These are phyloP conservation scores for Lepus timidus DNA, from an alignment of 2,113 vertebrate genomes.

Conservation along the genomic window DNA sequence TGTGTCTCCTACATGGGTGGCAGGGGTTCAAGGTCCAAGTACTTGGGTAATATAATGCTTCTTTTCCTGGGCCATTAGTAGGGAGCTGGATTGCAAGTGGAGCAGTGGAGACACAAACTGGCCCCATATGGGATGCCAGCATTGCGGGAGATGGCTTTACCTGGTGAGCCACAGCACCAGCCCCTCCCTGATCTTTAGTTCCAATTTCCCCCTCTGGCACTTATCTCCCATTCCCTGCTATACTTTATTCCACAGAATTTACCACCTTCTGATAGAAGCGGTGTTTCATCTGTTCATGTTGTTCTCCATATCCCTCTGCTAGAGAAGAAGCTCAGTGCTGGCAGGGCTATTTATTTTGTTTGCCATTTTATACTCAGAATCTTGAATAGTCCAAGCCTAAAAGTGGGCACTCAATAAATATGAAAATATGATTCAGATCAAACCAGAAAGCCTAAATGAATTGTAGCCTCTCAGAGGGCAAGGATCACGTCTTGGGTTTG, in stretches of 20 bases:
- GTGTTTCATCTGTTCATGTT: background rate
- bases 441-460: conserved; percentile 46
- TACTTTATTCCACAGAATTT: background rate
- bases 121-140: too few relatives aligned
- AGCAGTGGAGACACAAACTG: too few relatives aligned
- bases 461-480: conserved; percentile 62
- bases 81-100: too few relatives aligned
- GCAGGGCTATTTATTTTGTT: conserved; percentile 37
- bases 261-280: background rate
- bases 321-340: conserved; percentile 73
- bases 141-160: too few relatives aligned
- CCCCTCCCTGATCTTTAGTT: background rate
- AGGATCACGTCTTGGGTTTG: conserved; percentile 67
- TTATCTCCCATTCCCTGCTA: background rate
- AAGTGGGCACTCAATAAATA: conserved; percentile 33
- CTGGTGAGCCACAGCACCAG: too few relatives aligned
- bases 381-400: background rate
- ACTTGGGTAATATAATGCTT: too few relatives aligned
- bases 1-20: too few relatives aligned
- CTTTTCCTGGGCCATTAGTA: too few relatives aligned
- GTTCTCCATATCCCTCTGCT: background rate
- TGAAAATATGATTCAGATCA: conserved; percentile 21
- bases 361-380: background rate
- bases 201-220: background rate
- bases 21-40: too few relatives aligned